phyloP scores from a whole-genome alignment of 2,888 invertebrate species.

The Mantis religiosa region DNA sequence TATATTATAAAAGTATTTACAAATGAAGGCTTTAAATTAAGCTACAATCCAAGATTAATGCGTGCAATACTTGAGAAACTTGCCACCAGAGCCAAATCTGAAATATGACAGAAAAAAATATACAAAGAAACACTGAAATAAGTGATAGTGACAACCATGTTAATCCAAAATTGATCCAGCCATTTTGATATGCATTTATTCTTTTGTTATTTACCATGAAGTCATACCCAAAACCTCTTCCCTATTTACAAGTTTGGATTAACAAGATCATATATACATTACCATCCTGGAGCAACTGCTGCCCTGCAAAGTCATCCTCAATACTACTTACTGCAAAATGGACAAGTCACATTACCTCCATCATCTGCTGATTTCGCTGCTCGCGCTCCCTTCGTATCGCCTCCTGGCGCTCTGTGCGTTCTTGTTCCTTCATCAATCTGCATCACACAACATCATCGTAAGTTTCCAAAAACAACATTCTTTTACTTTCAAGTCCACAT shows the following conservation, averaged over 20 bases:
- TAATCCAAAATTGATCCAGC: not conserved
- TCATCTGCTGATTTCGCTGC: constrained; percentile 75
- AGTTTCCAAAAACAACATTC: too few relatives aligned
- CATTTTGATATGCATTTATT: too few relatives aligned
- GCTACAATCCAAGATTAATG: constrained; percentile 9
- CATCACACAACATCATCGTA: constrained; percentile 24
- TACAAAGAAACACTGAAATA: not conserved
- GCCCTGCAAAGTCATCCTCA: not conserved
- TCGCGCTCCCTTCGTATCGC: constrained; percentile 77
- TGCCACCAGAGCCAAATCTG: not conserved
- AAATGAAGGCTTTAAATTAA: not conserved
- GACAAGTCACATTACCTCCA: constrained; percentile 66
- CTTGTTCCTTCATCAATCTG: constrained; percentile 63
- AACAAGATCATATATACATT: not conserved
- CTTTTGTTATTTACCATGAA: too few relatives aligned
- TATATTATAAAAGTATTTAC: not conserved
- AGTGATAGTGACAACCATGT: not conserved
- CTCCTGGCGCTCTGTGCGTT: constrained; percentile 78
- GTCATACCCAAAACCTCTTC: too few relatives aligned
- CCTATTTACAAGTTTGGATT: not conserved
- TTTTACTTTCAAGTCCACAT: too few relatives aligned
- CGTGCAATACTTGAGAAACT: not conserved
- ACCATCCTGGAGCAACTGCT: not conserved
- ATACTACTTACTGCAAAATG: not conserved
- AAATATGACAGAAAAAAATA: not conserved